phyloP scores from a whole-genome alignment of 2,113 vertebrate genomes.

The Tachuris rubrigastra region DNA sequence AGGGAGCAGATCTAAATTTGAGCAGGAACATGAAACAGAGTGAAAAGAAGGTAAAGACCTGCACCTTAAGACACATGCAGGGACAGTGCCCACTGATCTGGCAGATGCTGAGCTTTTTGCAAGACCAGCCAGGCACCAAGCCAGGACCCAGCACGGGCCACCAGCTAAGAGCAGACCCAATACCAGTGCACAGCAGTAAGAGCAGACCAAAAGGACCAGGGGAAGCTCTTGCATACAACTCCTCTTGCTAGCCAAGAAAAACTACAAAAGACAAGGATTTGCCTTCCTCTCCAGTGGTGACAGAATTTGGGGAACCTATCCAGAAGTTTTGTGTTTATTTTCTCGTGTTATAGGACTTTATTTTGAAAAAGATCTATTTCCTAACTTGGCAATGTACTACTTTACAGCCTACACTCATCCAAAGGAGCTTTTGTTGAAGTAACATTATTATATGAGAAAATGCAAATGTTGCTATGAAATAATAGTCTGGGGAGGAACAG shows the following conservation, averaged over 20 bases:
- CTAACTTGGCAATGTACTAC: background rate
- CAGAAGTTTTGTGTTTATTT: background rate
- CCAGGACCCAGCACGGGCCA: rapidly evolving
- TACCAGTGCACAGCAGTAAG: background rate
- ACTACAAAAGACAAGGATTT: background rate
- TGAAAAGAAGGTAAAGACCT: background rate
- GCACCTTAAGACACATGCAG: background rate
- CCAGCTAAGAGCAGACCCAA: background rate
- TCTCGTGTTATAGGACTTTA: background rate
- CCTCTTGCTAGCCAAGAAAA: background rate
- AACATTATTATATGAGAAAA: background rate
- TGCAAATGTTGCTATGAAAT: background rate
- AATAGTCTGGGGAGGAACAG: background rate
- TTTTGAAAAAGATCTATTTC: background rate
- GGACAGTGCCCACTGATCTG: background rate
- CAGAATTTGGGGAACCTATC: background rate
- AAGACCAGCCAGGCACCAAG: background rate
- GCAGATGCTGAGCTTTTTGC: background rate
- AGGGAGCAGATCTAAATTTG: background rate
- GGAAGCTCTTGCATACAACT: background rate
- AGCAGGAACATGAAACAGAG: background rate
- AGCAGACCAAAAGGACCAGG: background rate
- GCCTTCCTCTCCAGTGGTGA: background rate
- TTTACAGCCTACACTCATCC: background rate
- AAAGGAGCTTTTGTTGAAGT: background rate